Evolutionary conservation across 2,113 vertebrate species (phyloP), one percentile per base, ranked within the genome.

Genomic region (Clinocottus analis): DNA sequence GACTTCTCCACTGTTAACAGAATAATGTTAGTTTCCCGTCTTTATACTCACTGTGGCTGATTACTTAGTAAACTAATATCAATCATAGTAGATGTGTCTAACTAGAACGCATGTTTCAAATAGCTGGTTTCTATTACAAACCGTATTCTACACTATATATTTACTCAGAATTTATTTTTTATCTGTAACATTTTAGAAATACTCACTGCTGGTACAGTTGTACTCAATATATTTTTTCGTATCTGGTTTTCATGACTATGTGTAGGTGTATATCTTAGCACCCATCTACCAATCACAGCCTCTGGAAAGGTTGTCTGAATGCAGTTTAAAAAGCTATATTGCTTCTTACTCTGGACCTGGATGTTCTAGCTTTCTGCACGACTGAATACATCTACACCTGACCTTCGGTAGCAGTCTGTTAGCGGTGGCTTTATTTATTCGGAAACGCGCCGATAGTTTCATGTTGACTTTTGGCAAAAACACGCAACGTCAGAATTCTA

Each of bases 191-290:
- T 92, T 95, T 94, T 96, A 96, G 95, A 94, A 96, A 96, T 95
- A 96, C 95, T 96, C 95, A 97, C 98, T 99, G 98, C 98, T 99
- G 98, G 97, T 95, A 96, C 97, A 99, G 98, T 99, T 96, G 95
- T 97, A 96, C 95, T 95, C 94, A 90, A 94, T 94, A 91, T 94
- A 92, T 95, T 95, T 96, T 55, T 95, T 95, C 97, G 94, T 96
- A 95, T 91, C 90, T 92, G 91, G 91, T 95, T 91, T 83, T 95
- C 95, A 94, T 92, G 92, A 93, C 92, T 90, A 69, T 91, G 81
- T 85, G 79, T 90, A 79, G 86, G 78, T 91, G 76, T 82, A 77
- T 80, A 78, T 74, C 78, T 90, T 77, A 88, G 93, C 93, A 91
- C 91, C 94, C 92, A 86, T 94, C 82, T 92, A 83, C 74, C 70